Base-by-base conservation (phyloP, 2,113 vertebrate species). In the Oxygymnocypris stewartii region DNA sequence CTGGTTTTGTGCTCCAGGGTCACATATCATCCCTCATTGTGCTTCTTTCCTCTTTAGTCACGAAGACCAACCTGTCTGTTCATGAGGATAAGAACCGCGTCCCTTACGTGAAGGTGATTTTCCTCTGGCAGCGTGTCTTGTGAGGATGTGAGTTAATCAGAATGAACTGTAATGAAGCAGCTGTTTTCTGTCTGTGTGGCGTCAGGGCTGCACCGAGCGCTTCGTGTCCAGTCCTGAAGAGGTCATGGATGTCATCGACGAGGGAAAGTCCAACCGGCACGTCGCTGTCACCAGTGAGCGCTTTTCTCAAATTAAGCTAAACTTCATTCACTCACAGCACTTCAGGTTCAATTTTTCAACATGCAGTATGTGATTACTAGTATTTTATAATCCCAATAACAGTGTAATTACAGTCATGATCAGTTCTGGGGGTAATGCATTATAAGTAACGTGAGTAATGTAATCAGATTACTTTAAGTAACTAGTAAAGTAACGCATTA, bases 21-120 rank as follows among this genome's bases (percentile, higher is more conserved):
- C 28, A 31, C 28, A 31, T 31, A 16, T 49, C 65, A 7, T 49
- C 65, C 28, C 42, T 65, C 57, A n/a, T 37, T 61, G 13, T 35
- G 11, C 18, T 54, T 90, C 35, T 79, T 42, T 31, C 42, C 47
- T 82, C 63, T 79, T 31, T 85, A 98, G 97, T 99, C 92, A 97
- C 96, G 83, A 99, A 99, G 94, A 99, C 96, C 86, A 99, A 97
- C 88, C 93, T 98, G 67, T 96, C 97, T 2, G 97, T 98, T 88
- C 97, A 99, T 0, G 97, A 98, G 93, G 97, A 98, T 91, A 97
- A 97, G 94, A 93, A 99, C 93, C 96, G 97, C 31, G 97, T 99
- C n/a, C 97, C 97, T 7, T 97, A 96, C 71, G 97, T 99, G 88
- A 99, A 98, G 97, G 97, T 98, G 91, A 96, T 7, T 31, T 11